Evolutionary conservation across 92 coral and sea anemone species (phyloP).

Genomic region (Phenganax subtilis): DNA sequence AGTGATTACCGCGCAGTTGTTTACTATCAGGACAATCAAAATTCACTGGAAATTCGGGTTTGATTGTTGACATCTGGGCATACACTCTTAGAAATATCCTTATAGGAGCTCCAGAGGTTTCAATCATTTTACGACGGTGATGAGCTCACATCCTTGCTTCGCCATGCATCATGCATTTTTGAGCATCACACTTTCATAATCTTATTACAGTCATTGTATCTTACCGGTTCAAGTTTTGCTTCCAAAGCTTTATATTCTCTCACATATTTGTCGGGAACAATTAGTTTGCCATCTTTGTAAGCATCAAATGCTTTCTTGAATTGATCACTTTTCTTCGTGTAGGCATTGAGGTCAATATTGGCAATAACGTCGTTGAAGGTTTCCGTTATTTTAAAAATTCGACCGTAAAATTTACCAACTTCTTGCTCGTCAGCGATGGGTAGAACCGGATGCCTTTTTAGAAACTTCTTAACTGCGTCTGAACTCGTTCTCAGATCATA

Average conservation of each 20-base stretch:
- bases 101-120: too few relatives aligned
- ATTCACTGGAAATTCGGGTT: too few relatives aligned
- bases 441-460: not conserved
- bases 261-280: not conserved
- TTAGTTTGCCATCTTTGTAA: not conserved
- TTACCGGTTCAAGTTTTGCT: constrained; percentile 19
- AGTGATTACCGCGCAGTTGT: too few relatives aligned
- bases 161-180: too few relatives aligned
- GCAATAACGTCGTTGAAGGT: not conserved
- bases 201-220: not conserved
- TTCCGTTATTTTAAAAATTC: not conserved
- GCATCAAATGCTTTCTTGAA: constrained; percentile 16
- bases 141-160: too few relatives aligned
- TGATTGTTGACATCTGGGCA: too few relatives aligned
- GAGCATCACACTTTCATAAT: too few relatives aligned
- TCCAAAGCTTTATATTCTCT: constrained; percentile 4
- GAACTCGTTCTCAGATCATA: not conserved
- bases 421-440: not conserved
- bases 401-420: not conserved
- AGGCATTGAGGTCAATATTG: not conserved
- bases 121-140: too few relatives aligned
- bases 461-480: not conserved
- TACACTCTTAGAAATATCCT: too few relatives aligned
- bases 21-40: too few relatives aligned
- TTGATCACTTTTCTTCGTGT: not conserved